Evolutionary conservation across 2,113 vertebrate genomes (phyloP), one percentile per base, ranked within the genome.

Genomic region (Corydoras sp.): DNA sequence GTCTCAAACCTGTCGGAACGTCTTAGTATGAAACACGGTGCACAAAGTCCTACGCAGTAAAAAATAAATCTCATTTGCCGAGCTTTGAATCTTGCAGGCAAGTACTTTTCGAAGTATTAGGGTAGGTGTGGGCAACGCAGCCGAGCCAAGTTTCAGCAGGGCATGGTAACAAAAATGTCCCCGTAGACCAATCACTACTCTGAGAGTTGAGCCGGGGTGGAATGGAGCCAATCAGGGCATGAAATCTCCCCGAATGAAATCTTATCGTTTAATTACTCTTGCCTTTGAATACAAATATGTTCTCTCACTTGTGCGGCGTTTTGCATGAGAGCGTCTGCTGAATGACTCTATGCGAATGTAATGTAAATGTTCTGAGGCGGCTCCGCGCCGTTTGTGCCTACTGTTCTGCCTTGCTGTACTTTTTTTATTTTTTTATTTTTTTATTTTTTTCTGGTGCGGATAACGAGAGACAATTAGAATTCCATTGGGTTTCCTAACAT

Each of bases 201-300:
- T 24, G 9, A 48, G 51, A 56, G 24, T 51, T 35, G 64, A 58
- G 31, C 56, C 31, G 31, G 32, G 56, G 32, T 72, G 73, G 78
- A 78, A 75, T 68, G 24, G 54, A 65, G 72, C 76, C 71, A 80
- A 82, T 84, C 76, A 70, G 67, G 70, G 73, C 72, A 55, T 74
- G 65, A 74, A 74, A 54, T 65, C 18, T 51, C 32, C 35, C 7
- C 53, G 18, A 61, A 55, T 67, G 65, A 74, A 68, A 74, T 66
- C 58, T 74, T 68, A 74, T 68, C 72, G 29, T 50, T 68, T 68
- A 62, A 67, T 68, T 54, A 68, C 64, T 43, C 48, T 60, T 12
- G 48, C n/a, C 54, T 67, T 50, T 73, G 31, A 67, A 61, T 15
- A 58, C 12, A 62, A 67, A 60, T 43, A 30, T 58, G 15, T 66